Percentiles rank a stretch among this genome's conserved stretches.
phyloP scores from a whole-genome alignment of 2,888 invertebrate species.

The Melieria picta region DNA sequence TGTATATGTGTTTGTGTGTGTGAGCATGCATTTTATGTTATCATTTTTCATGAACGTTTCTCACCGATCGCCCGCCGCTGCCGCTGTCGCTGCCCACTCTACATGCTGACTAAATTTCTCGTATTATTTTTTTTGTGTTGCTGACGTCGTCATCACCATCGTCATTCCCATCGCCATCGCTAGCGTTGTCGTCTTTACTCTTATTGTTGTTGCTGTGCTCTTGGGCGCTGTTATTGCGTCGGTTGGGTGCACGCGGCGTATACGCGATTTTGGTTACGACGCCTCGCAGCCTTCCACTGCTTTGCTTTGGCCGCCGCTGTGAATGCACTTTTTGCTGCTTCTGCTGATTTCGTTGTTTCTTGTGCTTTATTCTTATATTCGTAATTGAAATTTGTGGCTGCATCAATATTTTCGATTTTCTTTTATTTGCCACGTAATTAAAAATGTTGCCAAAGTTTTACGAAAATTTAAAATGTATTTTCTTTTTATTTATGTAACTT shows the following conservation, averaged over 20 bases:
- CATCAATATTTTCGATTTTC: conserved; percentile 61
- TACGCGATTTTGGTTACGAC: conserved; percentile 54
- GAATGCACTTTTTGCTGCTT: too few species aligned
- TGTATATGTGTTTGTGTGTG: conserved; percentile 29
- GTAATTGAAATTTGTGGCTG: conserved; percentile 64
- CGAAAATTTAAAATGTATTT: conserved; percentile 8
- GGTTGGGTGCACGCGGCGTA: conserved; percentile 48
- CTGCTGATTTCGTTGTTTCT: too few species aligned
- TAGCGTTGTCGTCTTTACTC: conserved; percentile 49
- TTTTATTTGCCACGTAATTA: conserved; percentile 60
- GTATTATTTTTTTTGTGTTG: too few species aligned
- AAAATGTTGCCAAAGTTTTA: conserved; percentile 55
- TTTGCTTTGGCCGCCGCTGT: neutral
- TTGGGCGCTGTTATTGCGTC: conserved; percentile 29
- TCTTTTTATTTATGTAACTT: too few species aligned
- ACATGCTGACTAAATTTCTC: conserved; percentile 5
- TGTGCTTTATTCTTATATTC: conserved; percentile 25
- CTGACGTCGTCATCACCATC: too few species aligned
- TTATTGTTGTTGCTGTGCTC: conserved; percentile 32
- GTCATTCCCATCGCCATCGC: conserved; percentile 8
- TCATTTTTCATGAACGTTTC: conserved; percentile 38
- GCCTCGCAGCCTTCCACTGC: neutral
- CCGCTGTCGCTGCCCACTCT: neutral
- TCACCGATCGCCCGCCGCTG: neutral
- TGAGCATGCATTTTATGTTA: conserved; percentile 44